Evolutionary conservation across 2,797 vertebrate genomes (phyloP), one percentile per base, ranked within the genome.

Genomic region (Hyperoplus immaculatus): DNA sequence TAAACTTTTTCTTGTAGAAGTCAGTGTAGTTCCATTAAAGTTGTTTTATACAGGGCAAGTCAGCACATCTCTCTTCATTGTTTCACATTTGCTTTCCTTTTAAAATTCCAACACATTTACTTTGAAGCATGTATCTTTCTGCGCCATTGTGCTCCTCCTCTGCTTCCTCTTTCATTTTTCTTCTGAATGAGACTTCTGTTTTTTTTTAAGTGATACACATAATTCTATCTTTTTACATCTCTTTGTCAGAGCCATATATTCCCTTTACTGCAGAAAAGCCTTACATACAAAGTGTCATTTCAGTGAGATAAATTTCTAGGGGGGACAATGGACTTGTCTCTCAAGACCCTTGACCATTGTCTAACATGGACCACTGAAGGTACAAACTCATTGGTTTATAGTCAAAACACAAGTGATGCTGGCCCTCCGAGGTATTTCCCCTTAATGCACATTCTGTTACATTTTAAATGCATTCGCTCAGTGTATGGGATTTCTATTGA

Each of bases 311-410:
- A 21, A 73, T 70, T 78, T 68, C 41, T 50, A 60, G 2, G 15
- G 55, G 61, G 77, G 49, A 47, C 69, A 80, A 77, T 53, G 57
- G 59, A 72, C 56, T 49, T 46, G 46, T 67, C 74, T 75, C 72
- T 80, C 62, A 58, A 77, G 62, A 54, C 36, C 29, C 53, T 72
- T 6, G 3, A 72, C 70, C 42, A 76, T 72, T 75, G 75, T 77
- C 65, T 72, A 77, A 50, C 76, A 76, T 16, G 29, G 9, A 46
- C 62, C 49, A 69, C 3, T 77, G 72, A 86, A 58, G 13, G 55
- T 66, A 69, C 29, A 72, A 68, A 79, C 66, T 41, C 68, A 70
- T 75, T 61, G 56, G 47, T 53, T 29, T 72, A 58, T 16, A 62
- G 62, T 45, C 21, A 51, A 29, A 29, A 69, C 46, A 63, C 0